Evolutionary conservation across 1,140 invertebrate species (phyloP).

Genomic region (Camponotus pennsylvanicus): DNA sequence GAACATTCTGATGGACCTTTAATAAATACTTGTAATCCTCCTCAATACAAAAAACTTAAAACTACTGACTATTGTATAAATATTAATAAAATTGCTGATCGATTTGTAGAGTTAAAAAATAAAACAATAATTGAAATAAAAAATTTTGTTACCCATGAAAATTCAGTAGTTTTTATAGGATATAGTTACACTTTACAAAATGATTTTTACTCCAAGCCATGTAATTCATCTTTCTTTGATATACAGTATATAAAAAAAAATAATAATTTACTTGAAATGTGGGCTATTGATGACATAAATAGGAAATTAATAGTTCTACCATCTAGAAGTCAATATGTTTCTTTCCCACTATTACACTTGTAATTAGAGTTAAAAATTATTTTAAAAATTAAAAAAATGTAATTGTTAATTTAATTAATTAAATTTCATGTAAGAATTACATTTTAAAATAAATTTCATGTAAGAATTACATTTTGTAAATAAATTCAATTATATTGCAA

Average conservation of each 20-base stretch:
- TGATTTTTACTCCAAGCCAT: slow-evolving; percentile 18
- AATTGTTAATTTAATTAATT: too few relatives aligned
- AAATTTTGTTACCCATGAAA: background rate
- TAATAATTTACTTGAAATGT: slow-evolving; percentile 22
- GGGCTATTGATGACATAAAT: slow-evolving; percentile 2
- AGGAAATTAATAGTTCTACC: slow-evolving; percentile 5
- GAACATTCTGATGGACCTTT: slow-evolving; percentile 29
- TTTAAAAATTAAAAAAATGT: too few relatives aligned
- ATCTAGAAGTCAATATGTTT: slow-evolving; percentile 1
- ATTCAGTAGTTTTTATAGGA: slow-evolving; percentile 5
- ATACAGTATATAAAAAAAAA: slow-evolving; percentile 17
- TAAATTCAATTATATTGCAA: too few relatives aligned
- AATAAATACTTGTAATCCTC: slow-evolving; percentile 25
- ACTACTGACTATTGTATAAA: slow-evolving; percentile 16
- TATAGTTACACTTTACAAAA: slow-evolving; percentile 8
- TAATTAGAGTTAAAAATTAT: background rate
- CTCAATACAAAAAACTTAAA: slow-evolving; percentile 33
- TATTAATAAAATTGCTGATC: slow-evolving; percentile 13
- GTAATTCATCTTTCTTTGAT: slow-evolving; percentile 2
- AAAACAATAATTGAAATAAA: slow-evolving; percentile 32
- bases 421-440: too few relatives aligned
- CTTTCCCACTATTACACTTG: slow-evolving; percentile 19
- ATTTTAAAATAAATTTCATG: too few relatives aligned
- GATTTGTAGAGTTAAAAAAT: slow-evolving; percentile 11
- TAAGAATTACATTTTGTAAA: too few relatives aligned